phyloP scores from a whole-genome alignment of 1,140 invertebrate species.

The Monochamus saltuarius region DNA sequence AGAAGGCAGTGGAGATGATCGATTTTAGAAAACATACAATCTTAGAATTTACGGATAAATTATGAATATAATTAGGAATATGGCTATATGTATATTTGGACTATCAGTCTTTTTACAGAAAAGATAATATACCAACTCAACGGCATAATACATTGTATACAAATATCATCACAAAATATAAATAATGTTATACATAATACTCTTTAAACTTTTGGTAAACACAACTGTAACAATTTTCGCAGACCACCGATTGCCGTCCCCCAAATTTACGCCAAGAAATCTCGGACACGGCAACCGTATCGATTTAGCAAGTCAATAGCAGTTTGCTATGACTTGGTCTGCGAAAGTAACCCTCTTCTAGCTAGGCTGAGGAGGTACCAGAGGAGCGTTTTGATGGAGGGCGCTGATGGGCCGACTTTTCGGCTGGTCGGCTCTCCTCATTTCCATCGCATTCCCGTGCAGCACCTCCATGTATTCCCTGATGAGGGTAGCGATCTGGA shows the following conservation, averaged over 20 bases:
- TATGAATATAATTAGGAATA: constrained; percentile 1
- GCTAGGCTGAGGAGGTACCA: constrained; percentile 54
- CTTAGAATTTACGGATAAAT: constrained; percentile 2
- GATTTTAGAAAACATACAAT: neutral
- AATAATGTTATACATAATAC: constrained; percentile 15
- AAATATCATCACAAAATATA: constrained; percentile 9
- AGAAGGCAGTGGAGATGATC: too few relatives aligned
- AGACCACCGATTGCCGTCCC: constrained; percentile 6
- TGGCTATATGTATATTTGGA: constrained; percentile 19
- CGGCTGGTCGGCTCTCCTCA: constrained; percentile 36
- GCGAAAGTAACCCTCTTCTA: constrained; percentile 53
- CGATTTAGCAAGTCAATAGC: neutral
- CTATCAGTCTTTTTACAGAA: constrained; percentile 34
- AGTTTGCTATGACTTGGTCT: constrained; percentile 42
- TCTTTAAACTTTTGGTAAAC: constrained; percentile 18
- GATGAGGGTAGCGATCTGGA: constrained; percentile 91
- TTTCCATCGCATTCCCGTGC: constrained; percentile 51
- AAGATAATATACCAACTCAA: constrained; percentile 6
- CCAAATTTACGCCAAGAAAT: neutral
- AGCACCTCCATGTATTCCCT: constrained; percentile 87
- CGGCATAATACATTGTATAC: neutral
- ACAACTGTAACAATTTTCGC: constrained; percentile 16
- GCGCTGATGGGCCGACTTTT: constrained; percentile 53
- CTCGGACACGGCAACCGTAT: neutral
- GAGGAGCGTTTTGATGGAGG: constrained; percentile 52